A percentile compares a stretch with the other conserved stretches of the same genome.
Evolutionary conservation across 2,113 vertebrate genomes (phyloP).

Genomic region (Thryonomys swinderianus): DNA sequence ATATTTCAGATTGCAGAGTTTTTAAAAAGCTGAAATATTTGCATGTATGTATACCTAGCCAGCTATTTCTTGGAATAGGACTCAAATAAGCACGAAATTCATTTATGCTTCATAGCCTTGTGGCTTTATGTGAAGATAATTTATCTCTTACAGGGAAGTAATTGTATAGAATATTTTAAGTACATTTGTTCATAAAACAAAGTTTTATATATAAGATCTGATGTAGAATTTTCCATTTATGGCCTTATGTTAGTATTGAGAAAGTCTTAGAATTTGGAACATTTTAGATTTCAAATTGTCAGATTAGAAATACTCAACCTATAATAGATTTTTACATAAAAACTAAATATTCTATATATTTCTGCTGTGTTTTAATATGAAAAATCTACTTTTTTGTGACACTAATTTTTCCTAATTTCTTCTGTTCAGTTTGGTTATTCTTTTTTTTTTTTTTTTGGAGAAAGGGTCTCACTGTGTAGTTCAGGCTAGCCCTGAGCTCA

Average conservation of each 20-base stretch:
- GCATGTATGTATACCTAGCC: neutral
- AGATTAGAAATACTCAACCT: neutral
- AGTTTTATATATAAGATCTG: neutral
- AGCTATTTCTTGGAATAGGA: neutral
- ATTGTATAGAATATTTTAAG: neutral
- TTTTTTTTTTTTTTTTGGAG: no score
- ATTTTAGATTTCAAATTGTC: neutral
- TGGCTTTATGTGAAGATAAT: neutral
- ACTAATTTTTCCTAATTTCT: neutral
- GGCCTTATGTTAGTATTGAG: neutral
- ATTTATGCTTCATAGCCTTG: neutral
- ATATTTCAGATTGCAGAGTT: neutral
- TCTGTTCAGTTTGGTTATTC: neutral
- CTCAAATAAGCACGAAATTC: neutral
- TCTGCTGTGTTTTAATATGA: neutral
- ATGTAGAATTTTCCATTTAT: neutral
- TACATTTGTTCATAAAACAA: neutral
- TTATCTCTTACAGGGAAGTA: neutral
- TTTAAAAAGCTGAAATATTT: neutral
- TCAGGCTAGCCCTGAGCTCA: no score
- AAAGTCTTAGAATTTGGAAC: neutral
- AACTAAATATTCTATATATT: constrained; percentile 4
- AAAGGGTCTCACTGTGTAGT: no score
- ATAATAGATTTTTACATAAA: neutral
- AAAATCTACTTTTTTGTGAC: neutral